Percentiles rank a stretch among this genome's conserved stretches.
These are phyloP conservation scores for Tachysurus fulvidraco DNA, from an alignment of 2,113 vertebrate species.

Conservation along the genomic window DNA sequence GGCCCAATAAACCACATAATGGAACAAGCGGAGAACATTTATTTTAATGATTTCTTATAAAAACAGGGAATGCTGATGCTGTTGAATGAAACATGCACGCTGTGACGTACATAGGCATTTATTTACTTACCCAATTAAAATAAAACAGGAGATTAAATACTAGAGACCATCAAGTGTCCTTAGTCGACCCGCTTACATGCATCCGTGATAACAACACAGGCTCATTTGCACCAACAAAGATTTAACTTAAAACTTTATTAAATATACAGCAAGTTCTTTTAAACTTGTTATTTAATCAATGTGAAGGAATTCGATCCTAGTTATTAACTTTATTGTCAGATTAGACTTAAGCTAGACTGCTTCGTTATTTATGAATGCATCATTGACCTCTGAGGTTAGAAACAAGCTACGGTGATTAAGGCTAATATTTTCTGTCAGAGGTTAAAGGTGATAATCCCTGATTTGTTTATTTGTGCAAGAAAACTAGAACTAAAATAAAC, in stretches of 20 bases:
- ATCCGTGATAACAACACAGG: background rate
- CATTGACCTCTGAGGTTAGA: background rate
- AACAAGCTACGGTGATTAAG: background rate
- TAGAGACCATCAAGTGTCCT: constrained; percentile 11
- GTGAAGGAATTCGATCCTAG: background rate
- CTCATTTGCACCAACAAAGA: background rate
- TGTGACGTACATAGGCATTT: constrained; percentile 28
- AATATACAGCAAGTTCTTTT: background rate
- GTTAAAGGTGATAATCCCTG: background rate
- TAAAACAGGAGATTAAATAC: constrained; percentile 19
- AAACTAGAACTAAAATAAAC: background rate
- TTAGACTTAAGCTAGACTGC: background rate
- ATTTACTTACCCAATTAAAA: constrained; percentile 28
- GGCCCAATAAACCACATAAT: constrained; percentile 35
- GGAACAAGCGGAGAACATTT: constrained; percentile 39
- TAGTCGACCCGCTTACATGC: constrained; percentile 4
- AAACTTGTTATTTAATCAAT: background rate
- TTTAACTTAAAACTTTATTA: background rate
- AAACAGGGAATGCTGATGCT: constrained; percentile 12
- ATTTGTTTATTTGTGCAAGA: background rate
- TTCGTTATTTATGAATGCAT: background rate
- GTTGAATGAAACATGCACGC: constrained; percentile 12
- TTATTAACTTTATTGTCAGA: background rate
- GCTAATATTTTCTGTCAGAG: background rate
- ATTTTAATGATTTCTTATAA: constrained; percentile 38